Conservation (phyloP, 2,797 vertebrate species). For the Syncerus caffer region DNA sequence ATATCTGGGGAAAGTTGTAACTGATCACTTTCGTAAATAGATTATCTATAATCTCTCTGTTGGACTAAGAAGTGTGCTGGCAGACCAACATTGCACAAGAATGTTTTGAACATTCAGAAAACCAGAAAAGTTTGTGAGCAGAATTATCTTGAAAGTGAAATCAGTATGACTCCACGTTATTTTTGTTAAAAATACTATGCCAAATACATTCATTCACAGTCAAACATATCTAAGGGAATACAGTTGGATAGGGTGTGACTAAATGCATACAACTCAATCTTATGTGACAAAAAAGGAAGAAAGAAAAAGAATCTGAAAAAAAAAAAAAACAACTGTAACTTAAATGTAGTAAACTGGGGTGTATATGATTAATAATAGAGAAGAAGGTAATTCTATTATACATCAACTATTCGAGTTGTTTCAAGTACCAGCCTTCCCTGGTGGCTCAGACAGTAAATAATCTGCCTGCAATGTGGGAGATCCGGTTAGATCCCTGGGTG, state of each 20-base stretch:
- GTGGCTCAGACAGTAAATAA: background rate
- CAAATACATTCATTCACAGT: slow-evolving; percentile 27
- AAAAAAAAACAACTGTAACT: background rate
- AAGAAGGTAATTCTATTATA: background rate
- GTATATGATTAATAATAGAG: background rate
- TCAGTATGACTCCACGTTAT: background rate
- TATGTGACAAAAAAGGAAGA: background rate
- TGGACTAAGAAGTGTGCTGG: background rate
- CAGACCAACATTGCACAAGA: background rate
- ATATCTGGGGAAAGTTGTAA: background rate
- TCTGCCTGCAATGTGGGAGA: background rate
- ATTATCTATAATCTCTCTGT: background rate
- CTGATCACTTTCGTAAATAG: background rate
- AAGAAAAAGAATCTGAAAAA: background rate
- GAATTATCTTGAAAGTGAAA: background rate
- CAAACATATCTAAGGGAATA: slow-evolving; percentile 44
- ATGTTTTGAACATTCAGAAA: background rate
- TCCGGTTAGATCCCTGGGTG: background rate
- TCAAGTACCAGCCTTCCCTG: background rate
- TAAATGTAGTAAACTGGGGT: background rate
- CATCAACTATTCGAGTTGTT: background rate
- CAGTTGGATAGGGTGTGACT: background rate
- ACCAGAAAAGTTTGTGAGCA: background rate
- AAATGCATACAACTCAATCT: slow-evolving; percentile 27
- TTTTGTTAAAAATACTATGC: slow-evolving; percentile 46